phyloP scores from a whole-genome alignment of 2,113 vertebrate species.

The Scomber japonicus region DNA sequence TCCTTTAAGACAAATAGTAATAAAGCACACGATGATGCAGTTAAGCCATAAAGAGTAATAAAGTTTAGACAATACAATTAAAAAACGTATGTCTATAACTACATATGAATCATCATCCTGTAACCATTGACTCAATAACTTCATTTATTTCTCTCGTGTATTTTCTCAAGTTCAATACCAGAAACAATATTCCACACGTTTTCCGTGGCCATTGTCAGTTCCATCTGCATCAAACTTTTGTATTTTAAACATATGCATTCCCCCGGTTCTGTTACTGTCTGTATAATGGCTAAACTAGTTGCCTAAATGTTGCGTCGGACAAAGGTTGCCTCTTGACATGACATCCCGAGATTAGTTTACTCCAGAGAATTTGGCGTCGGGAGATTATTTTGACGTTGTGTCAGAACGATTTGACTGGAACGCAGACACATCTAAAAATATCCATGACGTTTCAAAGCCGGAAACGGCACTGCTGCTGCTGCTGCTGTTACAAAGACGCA shows the following conservation, averaged over 20 bases:
- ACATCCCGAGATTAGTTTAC: constrained; percentile 64
- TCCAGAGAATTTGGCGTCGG: constrained; percentile 65
- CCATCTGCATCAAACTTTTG: too few species aligned
- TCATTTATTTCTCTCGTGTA: too few species aligned
- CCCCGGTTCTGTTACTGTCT: background rate
- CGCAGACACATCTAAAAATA: constrained; percentile 79
- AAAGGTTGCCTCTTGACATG: constrained; percentile 44
- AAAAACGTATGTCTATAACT: background rate
- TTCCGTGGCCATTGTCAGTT: too few species aligned
- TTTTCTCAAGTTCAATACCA: background rate
- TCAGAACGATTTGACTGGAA: constrained; percentile 79
- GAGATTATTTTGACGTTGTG: constrained; percentile 73
- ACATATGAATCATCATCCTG: background rate
- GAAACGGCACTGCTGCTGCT: constrained; percentile 40
- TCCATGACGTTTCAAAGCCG: constrained; percentile 69
- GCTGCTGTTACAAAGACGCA: constrained; percentile 6
- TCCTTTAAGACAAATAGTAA: background rate
- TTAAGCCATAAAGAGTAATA: background rate
- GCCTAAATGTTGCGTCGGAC: background rate
- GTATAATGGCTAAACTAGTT: background rate
- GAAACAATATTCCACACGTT: background rate
- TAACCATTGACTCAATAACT: too few species aligned
- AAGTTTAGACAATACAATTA: background rate
- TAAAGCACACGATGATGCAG: background rate
- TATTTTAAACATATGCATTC: background rate